phyloP scores from a whole-genome alignment of 2,113 vertebrate species.

The Daboia siamensis region DNA sequence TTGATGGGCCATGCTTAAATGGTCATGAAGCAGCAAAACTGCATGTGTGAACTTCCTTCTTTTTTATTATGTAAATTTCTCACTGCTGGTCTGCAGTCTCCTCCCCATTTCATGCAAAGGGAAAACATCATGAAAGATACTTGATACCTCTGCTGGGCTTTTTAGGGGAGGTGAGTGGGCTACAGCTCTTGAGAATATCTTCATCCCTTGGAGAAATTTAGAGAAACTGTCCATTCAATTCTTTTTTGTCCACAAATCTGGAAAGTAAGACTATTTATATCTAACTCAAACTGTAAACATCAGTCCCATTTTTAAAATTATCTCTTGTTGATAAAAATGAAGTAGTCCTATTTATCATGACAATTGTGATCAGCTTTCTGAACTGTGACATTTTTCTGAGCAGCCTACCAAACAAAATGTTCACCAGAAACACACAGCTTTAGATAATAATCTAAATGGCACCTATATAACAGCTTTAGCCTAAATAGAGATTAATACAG shows the following conservation, averaged over 20 bases:
- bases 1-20: not conserved
- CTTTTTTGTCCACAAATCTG: not conserved
- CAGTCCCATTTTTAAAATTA: not conserved
- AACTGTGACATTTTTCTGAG: not conserved
- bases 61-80: not conserved
- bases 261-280: not conserved
- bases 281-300: not conserved
- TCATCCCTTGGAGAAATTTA: not conserved
- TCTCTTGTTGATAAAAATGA: not conserved
- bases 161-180: not conserved
- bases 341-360: constrained; percentile 2
- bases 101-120: not conserved
- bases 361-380: not conserved
- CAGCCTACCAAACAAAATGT: fast-evolving
- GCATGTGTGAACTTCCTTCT: not conserved
- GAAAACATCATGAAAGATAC: not conserved
- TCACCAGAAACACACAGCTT: not conserved
- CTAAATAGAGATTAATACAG: constrained; percentile 26
- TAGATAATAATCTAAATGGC: constrained; percentile 15
- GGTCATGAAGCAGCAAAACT: not conserved
- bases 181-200: not conserved
- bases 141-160: not conserved
- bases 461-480: not conserved
- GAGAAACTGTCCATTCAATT: not conserved
- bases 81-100: not conserved